Conservation (phyloP, 2,113 vertebrate genomes). For the Anseranas semipalmata region DNA sequence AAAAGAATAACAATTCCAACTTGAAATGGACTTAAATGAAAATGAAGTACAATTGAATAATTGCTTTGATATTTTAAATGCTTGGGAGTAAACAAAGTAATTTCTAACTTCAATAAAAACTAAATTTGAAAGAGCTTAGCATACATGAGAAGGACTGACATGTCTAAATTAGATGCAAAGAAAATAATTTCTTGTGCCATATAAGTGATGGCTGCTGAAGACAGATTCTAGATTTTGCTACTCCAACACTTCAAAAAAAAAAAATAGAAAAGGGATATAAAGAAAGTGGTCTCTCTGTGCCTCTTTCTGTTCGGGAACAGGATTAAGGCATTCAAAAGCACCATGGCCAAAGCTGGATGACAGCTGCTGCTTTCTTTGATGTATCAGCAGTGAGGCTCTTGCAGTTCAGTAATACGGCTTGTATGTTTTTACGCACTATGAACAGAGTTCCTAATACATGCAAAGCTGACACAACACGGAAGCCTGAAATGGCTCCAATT, state of each 20-base stretch:
- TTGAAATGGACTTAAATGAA: neutral
- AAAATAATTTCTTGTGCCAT: neutral
- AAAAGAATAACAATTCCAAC: neutral
- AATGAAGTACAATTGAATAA: neutral
- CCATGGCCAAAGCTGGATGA: neutral
- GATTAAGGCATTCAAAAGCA: conserved; percentile 46
- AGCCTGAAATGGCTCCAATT: neutral
- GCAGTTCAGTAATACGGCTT: neutral
- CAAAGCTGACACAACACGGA: neutral
- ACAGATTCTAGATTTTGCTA: neutral
- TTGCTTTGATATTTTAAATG: neutral
- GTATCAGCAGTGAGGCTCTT: neutral
- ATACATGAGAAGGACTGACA: neutral
- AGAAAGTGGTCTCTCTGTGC: neutral
- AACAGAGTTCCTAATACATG: conserved; percentile 5
- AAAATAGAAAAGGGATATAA: neutral
- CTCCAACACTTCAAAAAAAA: neutral
- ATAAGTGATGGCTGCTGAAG: neutral
- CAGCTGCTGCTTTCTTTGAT: conserved; percentile 60
- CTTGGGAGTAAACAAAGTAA: neutral
- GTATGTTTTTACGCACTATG: neutral
- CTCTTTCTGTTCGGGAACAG: conserved; percentile 17
- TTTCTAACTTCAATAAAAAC: neutral
- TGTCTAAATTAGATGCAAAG: neutral
- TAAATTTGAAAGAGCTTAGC: neutral